Percentiles rank a stretch among this genome's conserved stretches.
Conservation (phyloP, 2,113 vertebrate species). For the Scalopus aquaticus region DNA sequence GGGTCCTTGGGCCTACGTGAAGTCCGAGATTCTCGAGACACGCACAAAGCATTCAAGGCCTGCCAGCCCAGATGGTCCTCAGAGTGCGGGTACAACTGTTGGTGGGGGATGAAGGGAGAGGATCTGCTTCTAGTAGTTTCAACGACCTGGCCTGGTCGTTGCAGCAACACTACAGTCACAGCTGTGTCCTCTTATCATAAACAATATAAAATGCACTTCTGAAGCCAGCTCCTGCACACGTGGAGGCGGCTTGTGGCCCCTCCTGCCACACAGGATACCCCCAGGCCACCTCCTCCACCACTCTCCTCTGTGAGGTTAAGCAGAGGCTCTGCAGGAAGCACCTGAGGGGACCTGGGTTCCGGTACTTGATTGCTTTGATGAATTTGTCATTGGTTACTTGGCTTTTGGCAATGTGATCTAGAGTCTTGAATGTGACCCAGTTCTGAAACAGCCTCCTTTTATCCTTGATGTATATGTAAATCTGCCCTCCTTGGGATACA, state of each 20-base stretch:
- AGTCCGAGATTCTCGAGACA: neutral
- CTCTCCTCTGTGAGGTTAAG: accelerated
- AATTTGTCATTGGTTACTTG: neutral
- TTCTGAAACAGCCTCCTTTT: neutral
- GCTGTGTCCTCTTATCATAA: neutral
- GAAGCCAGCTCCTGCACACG: neutral
- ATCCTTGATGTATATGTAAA: neutral
- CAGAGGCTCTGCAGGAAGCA: neutral
- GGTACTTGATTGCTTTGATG: neutral
- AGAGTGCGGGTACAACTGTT: neutral
- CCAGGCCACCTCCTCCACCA: neutral
- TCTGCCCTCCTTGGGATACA: constrained; percentile 36
- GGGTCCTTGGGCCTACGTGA: neutral
- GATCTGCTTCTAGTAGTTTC: neutral
- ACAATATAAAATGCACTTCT: neutral
- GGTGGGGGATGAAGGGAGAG: neutral
- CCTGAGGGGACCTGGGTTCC: neutral
- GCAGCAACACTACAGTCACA: neutral
- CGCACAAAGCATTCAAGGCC: accelerated
- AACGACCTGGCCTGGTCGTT: neutral
- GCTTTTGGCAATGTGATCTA: neutral
- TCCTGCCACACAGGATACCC: neutral
- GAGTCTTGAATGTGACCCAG: neutral
- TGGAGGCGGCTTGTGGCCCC: neutral
- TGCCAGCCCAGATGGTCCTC: neutral